Base-by-base conservation (phyloP, 1,140 invertebrate genomes). In the Planococcus citri region DNA sequence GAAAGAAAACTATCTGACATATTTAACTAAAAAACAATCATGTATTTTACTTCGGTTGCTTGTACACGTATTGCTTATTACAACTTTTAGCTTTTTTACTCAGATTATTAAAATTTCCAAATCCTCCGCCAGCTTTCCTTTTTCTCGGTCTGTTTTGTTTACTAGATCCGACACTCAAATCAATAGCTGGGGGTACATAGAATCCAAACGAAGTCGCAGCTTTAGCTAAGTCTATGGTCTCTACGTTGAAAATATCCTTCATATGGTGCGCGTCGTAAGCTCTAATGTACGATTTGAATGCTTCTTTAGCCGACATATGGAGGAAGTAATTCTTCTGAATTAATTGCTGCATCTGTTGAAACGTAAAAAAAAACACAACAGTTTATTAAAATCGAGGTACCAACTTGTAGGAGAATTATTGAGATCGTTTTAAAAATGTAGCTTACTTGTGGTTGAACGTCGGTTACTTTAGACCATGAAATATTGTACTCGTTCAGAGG, bases 21-120 rank as follows among this genome's bases (percentile, higher is more conserved):
- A n/a, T n/a, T n/a, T n/a, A n/a, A n/a, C 93, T 97, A 76, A 99
- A 93, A 80, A 99, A 99, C 0, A 99, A 64, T 96, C 97, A 99
- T 64, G 9, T 64, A 64, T 64, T 64, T 25, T 64, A 24, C 17
- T 64, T 24, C 25, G 60, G 22, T 64, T 64, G 60, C 10, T 9
- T 27, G 24, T 64, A 64, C 20, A 17, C 24, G 9, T 24, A 9
- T 9, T 64, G 21, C 9, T 22, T 10, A 20, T 64, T 27, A 24
- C 99, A 0, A 98, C 3, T 24, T 64, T 64, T 64, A 24, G 10
- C 1, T 78, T 83, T 73, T 80, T 85, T 68, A 74, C 90, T 89
- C 74, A 88, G 78, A 27, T 81, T 81, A 71, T 88, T 90, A 74
- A 86, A 89, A 72, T 84, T 84, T 25, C 89, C 88, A 75, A 85